Evolutionary conservation across 2,888 invertebrate species (phyloP).

Genomic region (Argyra leucocephala): DNA sequence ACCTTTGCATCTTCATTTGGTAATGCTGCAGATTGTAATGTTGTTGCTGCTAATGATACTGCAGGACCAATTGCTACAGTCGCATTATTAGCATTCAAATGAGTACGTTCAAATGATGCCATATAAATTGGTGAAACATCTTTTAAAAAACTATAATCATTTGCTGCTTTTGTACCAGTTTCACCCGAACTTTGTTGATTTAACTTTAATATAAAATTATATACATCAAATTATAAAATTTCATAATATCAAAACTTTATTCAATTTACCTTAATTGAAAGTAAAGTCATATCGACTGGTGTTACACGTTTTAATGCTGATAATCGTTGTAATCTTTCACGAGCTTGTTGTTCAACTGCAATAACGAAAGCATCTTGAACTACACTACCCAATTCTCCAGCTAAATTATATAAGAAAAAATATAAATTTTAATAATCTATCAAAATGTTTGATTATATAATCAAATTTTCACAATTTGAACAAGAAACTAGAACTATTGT

Average conservation of each 20-base stretch:
- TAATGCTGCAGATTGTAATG: conserved; percentile 28
- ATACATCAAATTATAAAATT: neutral
- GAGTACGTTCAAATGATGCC: conserved; percentile 56
- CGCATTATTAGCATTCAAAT: conserved; percentile 47
- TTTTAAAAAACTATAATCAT: conserved; percentile 69
- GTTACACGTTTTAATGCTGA: conserved; percentile 87
- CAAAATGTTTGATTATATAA: neutral
- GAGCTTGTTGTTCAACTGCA: conserved; percentile 90
- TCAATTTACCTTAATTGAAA: conserved; percentile 66
- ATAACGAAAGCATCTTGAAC: conserved; percentile 97
- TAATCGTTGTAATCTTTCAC: conserved; percentile 83
- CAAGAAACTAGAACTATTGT: neutral
- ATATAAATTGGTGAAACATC: conserved; percentile 76
- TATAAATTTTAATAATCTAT: neutral
- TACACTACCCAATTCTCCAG: conserved; percentile 76
- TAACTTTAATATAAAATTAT: conserved; percentile 24
- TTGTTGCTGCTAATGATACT: conserved; percentile 36
- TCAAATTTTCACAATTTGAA: neutral
- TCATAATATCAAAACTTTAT: neutral
- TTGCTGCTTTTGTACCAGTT: conserved; percentile 42
- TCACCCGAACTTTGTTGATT: conserved; percentile 40
- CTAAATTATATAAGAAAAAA: conserved; percentile 44
- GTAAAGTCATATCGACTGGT: conserved; percentile 85
- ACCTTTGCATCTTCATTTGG: conserved; percentile 19
- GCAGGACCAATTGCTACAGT: conserved; percentile 45